Conservation (phyloP, 2,888 invertebrate species). For the Gymnoscelis rufifasciata region DNA sequence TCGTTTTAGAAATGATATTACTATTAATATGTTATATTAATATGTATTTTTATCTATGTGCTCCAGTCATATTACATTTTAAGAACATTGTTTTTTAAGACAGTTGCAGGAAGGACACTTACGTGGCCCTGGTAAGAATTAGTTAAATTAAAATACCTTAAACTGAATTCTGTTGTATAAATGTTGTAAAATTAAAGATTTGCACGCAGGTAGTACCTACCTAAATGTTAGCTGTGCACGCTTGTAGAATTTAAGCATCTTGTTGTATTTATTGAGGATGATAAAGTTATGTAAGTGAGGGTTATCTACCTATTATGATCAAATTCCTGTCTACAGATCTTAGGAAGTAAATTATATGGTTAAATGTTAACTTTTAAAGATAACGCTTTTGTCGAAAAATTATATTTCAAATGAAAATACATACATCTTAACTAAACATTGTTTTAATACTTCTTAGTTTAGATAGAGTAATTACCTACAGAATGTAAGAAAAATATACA, state of each 20-base stretch:
- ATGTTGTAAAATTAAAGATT: conserved; percentile 23
- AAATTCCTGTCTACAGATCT: conserved; percentile 37
- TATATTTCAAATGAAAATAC: conserved; percentile 43
- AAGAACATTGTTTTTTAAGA: no score
- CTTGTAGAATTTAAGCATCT: conserved; percentile 35
- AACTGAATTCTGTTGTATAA: conserved; percentile 11
- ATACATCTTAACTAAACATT: conserved; percentile 35
- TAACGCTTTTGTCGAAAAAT: conserved; percentile 33
- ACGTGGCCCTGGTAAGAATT: no score
- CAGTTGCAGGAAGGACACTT: no score
- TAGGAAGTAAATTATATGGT: conserved; percentile 24
- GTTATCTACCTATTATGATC: conserved; percentile 41
- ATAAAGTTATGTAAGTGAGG: conserved; percentile 34
- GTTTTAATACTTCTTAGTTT: no score
- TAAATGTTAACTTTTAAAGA: conserved; percentile 9
- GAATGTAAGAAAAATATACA: no score
- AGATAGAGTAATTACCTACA: no score
- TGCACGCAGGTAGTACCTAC: conserved; percentile 22
- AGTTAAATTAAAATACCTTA: no score
- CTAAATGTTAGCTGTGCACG: conserved; percentile 47
- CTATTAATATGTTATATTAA: conserved; percentile 23
- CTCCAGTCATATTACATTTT: conserved; percentile 36
- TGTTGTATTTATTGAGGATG: conserved; percentile 22
- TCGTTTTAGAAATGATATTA: conserved; percentile 58
- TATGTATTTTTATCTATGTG: conserved; percentile 57